Evolutionary conservation across 2,888 invertebrate species (phyloP).

Genomic region (Heliothis peltigera): DNA sequence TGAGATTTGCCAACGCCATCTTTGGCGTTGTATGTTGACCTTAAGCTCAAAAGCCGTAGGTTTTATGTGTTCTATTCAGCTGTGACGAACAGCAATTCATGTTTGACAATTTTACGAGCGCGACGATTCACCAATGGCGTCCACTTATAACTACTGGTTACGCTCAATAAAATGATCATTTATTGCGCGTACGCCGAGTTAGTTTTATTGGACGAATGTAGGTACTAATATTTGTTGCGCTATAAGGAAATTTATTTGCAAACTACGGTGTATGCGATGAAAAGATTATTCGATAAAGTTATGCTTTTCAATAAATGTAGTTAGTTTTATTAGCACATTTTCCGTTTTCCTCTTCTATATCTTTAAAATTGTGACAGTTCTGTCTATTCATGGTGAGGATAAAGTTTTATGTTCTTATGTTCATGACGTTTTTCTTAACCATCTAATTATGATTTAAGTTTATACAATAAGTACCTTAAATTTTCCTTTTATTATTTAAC

Average conservation of each 20-base stretch:
- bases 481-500: too few species aligned
- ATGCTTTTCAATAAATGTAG: not conserved
- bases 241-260: slow-evolving; percentile 55
- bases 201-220: slow-evolving; percentile 56
- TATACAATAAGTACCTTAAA: too few species aligned
- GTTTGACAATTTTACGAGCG: slow-evolving; percentile 70
- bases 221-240: slow-evolving; percentile 57
- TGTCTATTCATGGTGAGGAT: not conserved
- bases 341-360: not conserved
- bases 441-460: too few species aligned
- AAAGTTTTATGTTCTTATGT: too few species aligned
- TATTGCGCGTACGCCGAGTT: slow-evolving; percentile 57
- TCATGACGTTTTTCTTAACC: too few species aligned
- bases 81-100: slow-evolving; percentile 65
- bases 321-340: slow-evolving; percentile 1
- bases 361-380: not conserved
- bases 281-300: slow-evolving; percentile 24
- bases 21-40: slow-evolving; percentile 53
- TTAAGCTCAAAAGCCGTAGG: slow-evolving; percentile 57
- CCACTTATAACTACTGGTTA: slow-evolving; percentile 67
- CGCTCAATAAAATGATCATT: slow-evolving; percentile 74
- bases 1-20: slow-evolving; percentile 52
- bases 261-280: slow-evolving; percentile 11
- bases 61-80: slow-evolving; percentile 69
- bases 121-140: slow-evolving; percentile 66